Base-by-base conservation (phyloP, 2,888 invertebrate species). In the Coremacera marginata region DNA sequence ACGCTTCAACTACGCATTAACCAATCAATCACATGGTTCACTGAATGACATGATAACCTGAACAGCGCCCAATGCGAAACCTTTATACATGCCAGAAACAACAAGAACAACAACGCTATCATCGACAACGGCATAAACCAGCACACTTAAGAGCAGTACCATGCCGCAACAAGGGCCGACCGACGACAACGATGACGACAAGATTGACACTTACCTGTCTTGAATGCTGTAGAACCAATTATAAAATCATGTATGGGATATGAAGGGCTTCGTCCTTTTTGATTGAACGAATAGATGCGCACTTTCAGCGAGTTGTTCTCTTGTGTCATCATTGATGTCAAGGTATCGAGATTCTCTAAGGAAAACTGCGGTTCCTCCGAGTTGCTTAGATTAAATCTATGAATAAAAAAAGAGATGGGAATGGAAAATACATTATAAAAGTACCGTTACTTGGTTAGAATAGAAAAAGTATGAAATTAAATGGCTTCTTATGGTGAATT, bases 301-400 rank as follows among this genome's bases (percentile, higher is more conserved):
- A 95, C 92, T 84, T 94, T 92, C 88, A 94, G 94, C 72, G 95
- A 94, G 81, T 95, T 93, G 86, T 95, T 95, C 89, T 95, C 95
- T 84, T 95, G 91, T 75, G 94, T 94, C 85, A 94, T 93, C 84
- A 95, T 91, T 80, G 94, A 93, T 90, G 95, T 96, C 83, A 92
- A 90, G 55, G 95, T 94, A 86, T 94, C 94, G 79, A 93, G 92
- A 80, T 89, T 89, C 77, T 90, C 90, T 78, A 89, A 80, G 16
- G 89, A 84, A 74, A 90, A 90, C 75, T 86, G 88, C 3, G 90
- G 88, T 77, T 90, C 90, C 80, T 89, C 90, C 0, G 86, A 81
- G 77, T 90, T 90, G 80, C 88, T 89, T 9, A 89, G 82, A 83
- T 90, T 90, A 76, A 86, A 89, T 87, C 89, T 90, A 80, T 57